A percentile compares a stretch with the other conserved stretches of the same genome.
phyloP scores from a whole-genome alignment of 2,113 vertebrate genomes.

The Dicerorhinus sumatrensis region DNA sequence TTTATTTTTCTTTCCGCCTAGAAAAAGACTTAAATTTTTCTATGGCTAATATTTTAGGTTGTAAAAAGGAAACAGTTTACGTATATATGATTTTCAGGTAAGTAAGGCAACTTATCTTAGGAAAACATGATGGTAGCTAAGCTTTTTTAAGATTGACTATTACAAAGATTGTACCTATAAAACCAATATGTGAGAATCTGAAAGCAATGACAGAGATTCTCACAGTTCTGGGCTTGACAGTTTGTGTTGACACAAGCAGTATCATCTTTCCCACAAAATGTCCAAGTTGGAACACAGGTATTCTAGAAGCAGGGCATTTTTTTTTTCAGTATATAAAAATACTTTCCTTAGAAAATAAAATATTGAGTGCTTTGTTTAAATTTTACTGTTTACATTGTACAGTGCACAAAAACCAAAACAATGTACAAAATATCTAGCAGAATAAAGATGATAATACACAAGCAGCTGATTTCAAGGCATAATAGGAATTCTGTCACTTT shows the following conservation, averaged over 20 bases:
- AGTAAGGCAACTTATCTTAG: background rate
- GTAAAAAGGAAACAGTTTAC: background rate
- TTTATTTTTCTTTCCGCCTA: background rate
- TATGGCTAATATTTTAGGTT: background rate
- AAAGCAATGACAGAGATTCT: background rate
- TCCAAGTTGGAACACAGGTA: background rate
- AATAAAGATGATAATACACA: background rate
- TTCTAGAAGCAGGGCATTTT: background rate
- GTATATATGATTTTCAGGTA: background rate
- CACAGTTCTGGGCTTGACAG: background rate
- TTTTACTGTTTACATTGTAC: background rate
- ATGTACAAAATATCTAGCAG: background rate
- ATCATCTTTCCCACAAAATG: background rate
- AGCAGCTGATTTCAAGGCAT: background rate
- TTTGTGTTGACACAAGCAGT: background rate
- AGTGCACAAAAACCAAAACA: background rate
- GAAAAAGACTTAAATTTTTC: background rate
- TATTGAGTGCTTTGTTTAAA: background rate
- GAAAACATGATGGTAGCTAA: background rate
- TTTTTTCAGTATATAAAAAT: background rate
- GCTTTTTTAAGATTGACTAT: background rate
- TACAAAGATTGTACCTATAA: background rate
- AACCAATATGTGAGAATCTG: background rate
- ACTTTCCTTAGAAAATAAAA: background rate
- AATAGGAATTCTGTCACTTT: background rate